Conservation (phyloP, 1,140 invertebrate genomes). For the Rhopalosiphum padi region DNA sequence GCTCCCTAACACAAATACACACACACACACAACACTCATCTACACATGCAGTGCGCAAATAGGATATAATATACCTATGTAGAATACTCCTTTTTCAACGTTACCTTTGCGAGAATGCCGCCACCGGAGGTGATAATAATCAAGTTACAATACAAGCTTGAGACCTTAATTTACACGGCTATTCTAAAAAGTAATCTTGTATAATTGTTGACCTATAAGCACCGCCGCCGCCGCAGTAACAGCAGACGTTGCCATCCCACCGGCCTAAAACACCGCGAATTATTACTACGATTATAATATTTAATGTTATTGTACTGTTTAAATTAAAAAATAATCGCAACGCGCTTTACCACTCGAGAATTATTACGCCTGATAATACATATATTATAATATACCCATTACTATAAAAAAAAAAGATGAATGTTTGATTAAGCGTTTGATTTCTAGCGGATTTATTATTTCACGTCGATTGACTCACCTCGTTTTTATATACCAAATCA, state of each 20-base stretch:
- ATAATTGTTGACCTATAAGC: neutral
- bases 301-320: neutral
- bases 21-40: too few species aligned
- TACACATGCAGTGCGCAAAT: too few species aligned
- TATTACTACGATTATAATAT: neutral
- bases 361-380: neutral
- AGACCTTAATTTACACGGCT: neutral
- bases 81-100: neutral
- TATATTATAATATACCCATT: neutral
- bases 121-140: constrained; percentile 1
- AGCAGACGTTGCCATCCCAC: neutral
- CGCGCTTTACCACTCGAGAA: neutral
- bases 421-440: neutral
- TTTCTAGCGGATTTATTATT: neutral
- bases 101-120: neutral
- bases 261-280: neutral
- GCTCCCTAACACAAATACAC: neutral
- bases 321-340: neutral
- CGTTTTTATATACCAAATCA: neutral
- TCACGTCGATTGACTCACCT: neutral
- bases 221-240: neutral
- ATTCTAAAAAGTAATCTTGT: neutral
- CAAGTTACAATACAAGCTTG: neutral
- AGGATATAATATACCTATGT: neutral
- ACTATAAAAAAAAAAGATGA: neutral